phyloP scores from a whole-genome alignment of 2,113 vertebrate genomes.

The Chamaea fasciata region DNA sequence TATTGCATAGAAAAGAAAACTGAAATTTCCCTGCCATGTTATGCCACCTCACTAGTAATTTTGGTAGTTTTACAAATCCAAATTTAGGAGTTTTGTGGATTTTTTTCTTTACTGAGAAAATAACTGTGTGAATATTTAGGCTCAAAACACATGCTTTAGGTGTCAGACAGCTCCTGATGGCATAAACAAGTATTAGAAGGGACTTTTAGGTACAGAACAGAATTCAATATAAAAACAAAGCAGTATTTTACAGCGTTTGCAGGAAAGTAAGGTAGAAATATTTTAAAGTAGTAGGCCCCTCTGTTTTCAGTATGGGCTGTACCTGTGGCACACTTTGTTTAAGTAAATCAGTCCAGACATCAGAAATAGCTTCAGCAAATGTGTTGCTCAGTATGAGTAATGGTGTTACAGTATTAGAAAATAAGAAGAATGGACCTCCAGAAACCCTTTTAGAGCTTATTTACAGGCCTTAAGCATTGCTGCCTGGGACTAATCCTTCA shows the following conservation, averaged over 20 bases:
- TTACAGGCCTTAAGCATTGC: background rate
- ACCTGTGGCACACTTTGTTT: background rate
- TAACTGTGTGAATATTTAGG: background rate
- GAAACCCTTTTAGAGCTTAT: background rate
- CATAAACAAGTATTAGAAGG: background rate
- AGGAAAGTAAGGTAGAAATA: background rate
- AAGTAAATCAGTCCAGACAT: background rate
- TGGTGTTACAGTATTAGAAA: background rate
- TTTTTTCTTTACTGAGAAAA: background rate
- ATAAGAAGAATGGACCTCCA: background rate
- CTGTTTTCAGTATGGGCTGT: background rate
- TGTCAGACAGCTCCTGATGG: background rate
- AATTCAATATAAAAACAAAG: background rate
- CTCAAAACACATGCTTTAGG: background rate
- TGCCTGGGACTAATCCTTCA: background rate
- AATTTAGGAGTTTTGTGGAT: background rate
- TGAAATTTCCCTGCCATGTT: background rate
- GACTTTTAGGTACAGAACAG: background rate
- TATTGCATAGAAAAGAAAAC: background rate
- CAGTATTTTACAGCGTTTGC: background rate
- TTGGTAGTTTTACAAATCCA: background rate
- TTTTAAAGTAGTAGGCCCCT: background rate
- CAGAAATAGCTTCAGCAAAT: background rate
- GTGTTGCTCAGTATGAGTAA: fast-evolving
- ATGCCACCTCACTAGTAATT: background rate